phyloP scores from a whole-genome alignment of 2,113 vertebrate species.

The Mugil cephalus region DNA sequence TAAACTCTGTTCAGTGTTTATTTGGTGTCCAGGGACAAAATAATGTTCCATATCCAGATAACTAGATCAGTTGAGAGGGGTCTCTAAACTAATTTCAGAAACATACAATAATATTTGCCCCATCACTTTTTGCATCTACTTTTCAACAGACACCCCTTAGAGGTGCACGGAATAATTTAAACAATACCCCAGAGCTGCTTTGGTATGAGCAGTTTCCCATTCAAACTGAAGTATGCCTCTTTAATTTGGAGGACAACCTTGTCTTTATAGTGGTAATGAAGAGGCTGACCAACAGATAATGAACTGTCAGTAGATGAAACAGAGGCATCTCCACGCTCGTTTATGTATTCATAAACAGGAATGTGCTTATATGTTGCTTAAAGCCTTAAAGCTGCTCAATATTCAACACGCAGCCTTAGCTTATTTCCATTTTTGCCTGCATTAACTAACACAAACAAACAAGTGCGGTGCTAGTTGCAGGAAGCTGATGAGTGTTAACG shows the following conservation, averaged over 20 bases:
- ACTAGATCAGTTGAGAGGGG: too few relatives aligned
- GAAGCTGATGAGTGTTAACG: slow-evolving; percentile 17
- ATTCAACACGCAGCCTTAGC: slow-evolving; percentile 38
- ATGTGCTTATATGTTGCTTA: slow-evolving; percentile 42
- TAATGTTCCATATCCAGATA: too few relatives aligned
- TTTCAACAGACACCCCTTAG: too few relatives aligned
- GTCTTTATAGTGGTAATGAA: slow-evolving; percentile 49
- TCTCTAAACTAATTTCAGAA: background rate
- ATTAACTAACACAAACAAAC: slow-evolving; percentile 54
- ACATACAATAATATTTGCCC: slow-evolving; percentile 2
- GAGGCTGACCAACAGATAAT: slow-evolving; percentile 50
- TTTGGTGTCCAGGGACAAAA: too few relatives aligned
- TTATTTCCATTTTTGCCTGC: slow-evolving; percentile 51
- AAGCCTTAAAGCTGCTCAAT: slow-evolving; percentile 39
- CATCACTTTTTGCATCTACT: slow-evolving; percentile 9
- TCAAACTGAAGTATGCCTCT: background rate
- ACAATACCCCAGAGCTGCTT: slow-evolving; percentile 9
- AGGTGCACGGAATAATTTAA: slow-evolving; percentile 11
- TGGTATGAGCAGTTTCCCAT: background rate
- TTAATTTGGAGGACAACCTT: slow-evolving; percentile 22
- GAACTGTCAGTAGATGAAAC: slow-evolving; percentile 27
- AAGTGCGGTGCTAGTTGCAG: slow-evolving; percentile 16
- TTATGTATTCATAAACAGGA: slow-evolving; percentile 40
- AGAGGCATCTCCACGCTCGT: slow-evolving; percentile 49
- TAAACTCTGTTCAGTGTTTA: too few relatives aligned